Conservation (phyloP, 2,797 vertebrate genomes). For the Holocentrus rufus region DNA sequence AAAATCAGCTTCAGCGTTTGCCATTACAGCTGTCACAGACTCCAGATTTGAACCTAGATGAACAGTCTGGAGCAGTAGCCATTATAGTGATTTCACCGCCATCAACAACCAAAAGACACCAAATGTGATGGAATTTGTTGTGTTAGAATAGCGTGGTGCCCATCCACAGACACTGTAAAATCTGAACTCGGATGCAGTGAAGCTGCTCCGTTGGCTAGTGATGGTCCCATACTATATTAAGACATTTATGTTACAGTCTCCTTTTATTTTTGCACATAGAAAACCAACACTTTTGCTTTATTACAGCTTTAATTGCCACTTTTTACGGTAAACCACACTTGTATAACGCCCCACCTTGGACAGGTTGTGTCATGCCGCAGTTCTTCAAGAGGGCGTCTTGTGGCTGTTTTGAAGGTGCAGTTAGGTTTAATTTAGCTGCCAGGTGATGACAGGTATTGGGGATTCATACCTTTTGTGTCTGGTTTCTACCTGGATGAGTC, state of each 20-base stretch:
- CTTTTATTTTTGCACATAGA: conserved; percentile 33
- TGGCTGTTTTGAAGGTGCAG: conserved; percentile 65
- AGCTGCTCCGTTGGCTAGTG: conserved; percentile 13
- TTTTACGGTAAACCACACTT: conserved; percentile 44
- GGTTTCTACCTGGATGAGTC: conserved; percentile 56
- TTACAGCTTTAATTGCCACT: conserved; percentile 51
- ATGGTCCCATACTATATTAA: conserved; percentile 42
- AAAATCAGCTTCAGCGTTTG: background rate
- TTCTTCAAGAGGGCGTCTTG: conserved; percentile 61
- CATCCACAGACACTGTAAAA: conserved; percentile 14
- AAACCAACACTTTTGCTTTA: conserved; percentile 58
- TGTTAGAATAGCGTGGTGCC: conserved; percentile 7
- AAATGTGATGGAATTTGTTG: conserved; percentile 1
- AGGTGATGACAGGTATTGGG: conserved; percentile 58
- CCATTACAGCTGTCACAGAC: background rate
- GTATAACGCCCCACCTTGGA: conserved; percentile 57
- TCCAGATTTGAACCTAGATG: background rate
- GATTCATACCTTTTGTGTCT: conserved; percentile 61
- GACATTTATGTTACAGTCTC: conserved; percentile 30
- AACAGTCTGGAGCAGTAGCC: background rate
- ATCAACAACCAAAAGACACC: background rate
- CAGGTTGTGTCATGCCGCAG: conserved; percentile 71
- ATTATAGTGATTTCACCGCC: conserved; percentile 2
- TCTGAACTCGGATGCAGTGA: background rate
- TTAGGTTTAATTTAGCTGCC: conserved; percentile 73